Evolutionary conservation across 2,888 invertebrate species (phyloP).

Genomic region (Cheilosia vulpina): DNA sequence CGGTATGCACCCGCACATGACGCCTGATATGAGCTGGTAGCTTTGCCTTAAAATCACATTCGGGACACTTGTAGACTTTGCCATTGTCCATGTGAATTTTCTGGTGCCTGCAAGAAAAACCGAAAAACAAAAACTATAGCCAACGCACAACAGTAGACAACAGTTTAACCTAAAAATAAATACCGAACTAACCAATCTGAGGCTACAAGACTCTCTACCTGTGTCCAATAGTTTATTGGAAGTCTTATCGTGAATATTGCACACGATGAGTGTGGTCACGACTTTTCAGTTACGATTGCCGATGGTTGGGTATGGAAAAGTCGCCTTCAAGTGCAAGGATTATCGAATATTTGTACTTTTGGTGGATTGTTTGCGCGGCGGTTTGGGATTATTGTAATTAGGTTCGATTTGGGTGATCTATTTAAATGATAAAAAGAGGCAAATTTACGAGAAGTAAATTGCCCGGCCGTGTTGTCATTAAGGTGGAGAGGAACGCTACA

Average conservation of each 20-base stretch:
- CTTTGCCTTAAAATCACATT: conserved; percentile 89
- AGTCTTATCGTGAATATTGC: conserved; percentile 71
- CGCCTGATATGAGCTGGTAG: conserved; percentile 89
- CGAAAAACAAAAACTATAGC: conserved; percentile 25
- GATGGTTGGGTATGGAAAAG: conserved; percentile 20
- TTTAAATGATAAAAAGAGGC: conserved; percentile 59
- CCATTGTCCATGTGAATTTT: conserved; percentile 81
- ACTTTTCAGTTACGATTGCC: conserved; percentile 29
- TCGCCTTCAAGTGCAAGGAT: conserved; percentile 40
- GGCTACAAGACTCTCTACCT: background rate
- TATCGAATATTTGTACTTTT: conserved; percentile 20
- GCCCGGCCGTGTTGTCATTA: conserved; percentile 31
- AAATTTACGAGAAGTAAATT: conserved; percentile 62
- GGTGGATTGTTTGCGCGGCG: conserved; percentile 34
- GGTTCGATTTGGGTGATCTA: conserved; percentile 72
- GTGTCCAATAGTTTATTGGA: conserved; percentile 60
- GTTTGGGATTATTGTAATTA: conserved; percentile 72
- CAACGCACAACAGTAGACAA: conserved; percentile 32
- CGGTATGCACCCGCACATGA: conserved; percentile 91
- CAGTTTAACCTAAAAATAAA: conserved; percentile 1
- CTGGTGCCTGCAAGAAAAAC: conserved; percentile 78
- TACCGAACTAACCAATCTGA: background rate
- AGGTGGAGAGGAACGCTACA: background rate
- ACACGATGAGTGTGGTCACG: conserved; percentile 73
- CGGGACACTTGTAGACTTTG: conserved; percentile 86